phyloP scores from a whole-genome alignment of 2,888 invertebrate species.

The Abrostola tripartita region DNA sequence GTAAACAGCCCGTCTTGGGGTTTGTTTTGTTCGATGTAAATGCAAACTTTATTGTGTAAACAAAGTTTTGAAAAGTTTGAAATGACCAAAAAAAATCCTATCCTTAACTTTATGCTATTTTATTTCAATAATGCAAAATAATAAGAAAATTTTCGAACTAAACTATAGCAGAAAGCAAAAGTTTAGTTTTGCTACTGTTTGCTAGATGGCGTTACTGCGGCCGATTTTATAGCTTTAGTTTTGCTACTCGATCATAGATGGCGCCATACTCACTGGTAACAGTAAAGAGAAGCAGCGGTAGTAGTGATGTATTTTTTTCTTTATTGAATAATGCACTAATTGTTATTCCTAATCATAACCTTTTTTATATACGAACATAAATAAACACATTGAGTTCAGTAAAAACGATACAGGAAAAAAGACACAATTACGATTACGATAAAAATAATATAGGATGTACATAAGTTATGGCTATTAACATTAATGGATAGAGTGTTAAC shows the following conservation, averaged over 20 bases:
- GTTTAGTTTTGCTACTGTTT: slow-evolving; percentile 20
- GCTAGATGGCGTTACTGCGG: slow-evolving; percentile 35
- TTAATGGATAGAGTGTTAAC: not conserved
- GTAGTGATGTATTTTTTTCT: too few relatives aligned
- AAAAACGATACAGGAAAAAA: too few relatives aligned
- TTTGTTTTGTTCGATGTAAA: not conserved
- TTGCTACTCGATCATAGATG: slow-evolving; percentile 50
- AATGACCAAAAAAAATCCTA: too few relatives aligned
- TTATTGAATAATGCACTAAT: too few relatives aligned
- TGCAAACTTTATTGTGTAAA: too few relatives aligned
- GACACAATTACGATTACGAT: too few relatives aligned
- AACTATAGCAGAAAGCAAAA: not conserved
- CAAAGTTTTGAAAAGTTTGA: too few relatives aligned
- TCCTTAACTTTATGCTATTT: too few relatives aligned
- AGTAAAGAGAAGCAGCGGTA: too few relatives aligned
- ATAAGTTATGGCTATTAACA: too few relatives aligned
- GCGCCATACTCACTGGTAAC: slow-evolving; percentile 2
- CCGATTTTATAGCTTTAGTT: slow-evolving; percentile 4
- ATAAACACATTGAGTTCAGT: not conserved
- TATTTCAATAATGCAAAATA: not conserved
- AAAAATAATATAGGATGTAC: too few relatives aligned
- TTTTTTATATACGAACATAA: not conserved
- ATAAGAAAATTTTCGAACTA: not conserved
- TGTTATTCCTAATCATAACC: too few relatives aligned
- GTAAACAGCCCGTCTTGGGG: slow-evolving; percentile 18